Evolutionary conservation across 2,888 invertebrate species (phyloP).

Genomic region (Epinotia ramella): DNA sequence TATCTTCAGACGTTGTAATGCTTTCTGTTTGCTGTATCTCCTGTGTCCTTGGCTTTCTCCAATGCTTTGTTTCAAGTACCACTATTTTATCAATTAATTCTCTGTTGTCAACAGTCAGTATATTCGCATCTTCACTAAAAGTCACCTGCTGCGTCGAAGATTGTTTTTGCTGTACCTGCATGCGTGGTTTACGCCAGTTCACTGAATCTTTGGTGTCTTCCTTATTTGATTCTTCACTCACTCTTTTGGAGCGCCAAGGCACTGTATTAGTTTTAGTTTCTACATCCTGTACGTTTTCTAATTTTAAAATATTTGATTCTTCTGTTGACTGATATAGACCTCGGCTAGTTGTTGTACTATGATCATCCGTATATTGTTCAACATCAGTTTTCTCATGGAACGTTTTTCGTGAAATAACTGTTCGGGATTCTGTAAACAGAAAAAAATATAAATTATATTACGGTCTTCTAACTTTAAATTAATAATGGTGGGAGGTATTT

Average conservation of each 20-base stretch:
- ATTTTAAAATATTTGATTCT: conserved; percentile 71
- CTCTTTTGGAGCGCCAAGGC: conserved; percentile 73
- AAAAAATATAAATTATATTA: conserved; percentile 37
- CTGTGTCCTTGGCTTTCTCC: conserved; percentile 42
- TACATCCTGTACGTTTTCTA: conserved; percentile 66
- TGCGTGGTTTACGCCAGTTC: conserved; percentile 60
- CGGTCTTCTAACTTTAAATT: not conserved
- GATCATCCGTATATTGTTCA: conserved; percentile 53
- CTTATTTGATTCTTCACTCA: conserved; percentile 46
- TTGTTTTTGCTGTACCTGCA: conserved; percentile 45
- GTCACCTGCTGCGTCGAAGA: conserved; percentile 46
- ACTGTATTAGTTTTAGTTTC: conserved; percentile 64
- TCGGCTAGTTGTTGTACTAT: conserved; percentile 55
- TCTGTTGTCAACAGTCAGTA: conserved; percentile 50
- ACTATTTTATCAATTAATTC: conserved; percentile 48
- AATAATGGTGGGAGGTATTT: not conserved
- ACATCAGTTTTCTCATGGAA: conserved; percentile 65
- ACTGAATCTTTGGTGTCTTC: conserved; percentile 55
- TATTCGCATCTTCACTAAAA: conserved; percentile 53
- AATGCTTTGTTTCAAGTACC: conserved; percentile 44
- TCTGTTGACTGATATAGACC: conserved; percentile 70
- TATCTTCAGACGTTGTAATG: conserved; percentile 31
- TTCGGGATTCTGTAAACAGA: conserved; percentile 68
- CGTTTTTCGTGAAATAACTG: conserved; percentile 59
- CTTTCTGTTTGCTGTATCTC: conserved; percentile 29